Percentiles rank a stretch among this genome's conserved stretches.
Evolutionary conservation across 2,797 vertebrate species (phyloP).

Genomic region (Chanos chanos): DNA sequence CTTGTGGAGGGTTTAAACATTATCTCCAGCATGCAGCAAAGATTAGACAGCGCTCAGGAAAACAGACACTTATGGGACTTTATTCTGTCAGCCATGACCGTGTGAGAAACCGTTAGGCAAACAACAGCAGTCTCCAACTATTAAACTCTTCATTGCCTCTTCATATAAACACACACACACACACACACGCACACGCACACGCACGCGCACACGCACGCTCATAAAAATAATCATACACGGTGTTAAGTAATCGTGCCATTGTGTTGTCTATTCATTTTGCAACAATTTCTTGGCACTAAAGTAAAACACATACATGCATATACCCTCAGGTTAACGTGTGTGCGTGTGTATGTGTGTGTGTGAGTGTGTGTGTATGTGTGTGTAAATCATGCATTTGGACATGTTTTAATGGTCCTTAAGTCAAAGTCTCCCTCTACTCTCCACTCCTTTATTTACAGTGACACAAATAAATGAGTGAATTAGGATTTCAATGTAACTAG

Average conservation of each 20-base stretch:
- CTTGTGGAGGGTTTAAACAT: constrained; percentile 88
- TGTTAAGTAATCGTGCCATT: not conserved
- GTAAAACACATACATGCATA: too few species aligned
- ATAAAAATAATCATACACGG: not conserved
- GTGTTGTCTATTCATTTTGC: too few species aligned
- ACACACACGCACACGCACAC: not conserved
- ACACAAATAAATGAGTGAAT: too few species aligned
- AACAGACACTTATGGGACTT: constrained; percentile 83
- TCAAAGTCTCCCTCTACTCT: too few species aligned
- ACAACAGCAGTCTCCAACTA: constrained; percentile 84
- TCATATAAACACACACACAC: constrained; percentile 1
- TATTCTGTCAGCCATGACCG: constrained; percentile 85
- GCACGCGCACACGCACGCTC: not conserved
- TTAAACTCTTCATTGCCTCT: constrained; percentile 74
- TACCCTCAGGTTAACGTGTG: too few species aligned
- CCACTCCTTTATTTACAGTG: too few species aligned
- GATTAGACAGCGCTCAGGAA: constrained; percentile 81
- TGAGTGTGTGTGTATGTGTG: too few species aligned
- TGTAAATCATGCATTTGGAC: too few species aligned
- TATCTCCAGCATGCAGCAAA: constrained; percentile 82
- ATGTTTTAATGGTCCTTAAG: too few species aligned
- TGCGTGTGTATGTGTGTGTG: too few species aligned
- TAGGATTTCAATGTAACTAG: too few species aligned
- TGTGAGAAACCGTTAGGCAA: constrained; percentile 91
- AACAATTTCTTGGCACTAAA: too few species aligned